A percentile compares a stretch with the other conserved stretches of the same genome.
Conservation (phyloP, 2,113 vertebrate species). For the Sisor rabdophorus region DNA sequence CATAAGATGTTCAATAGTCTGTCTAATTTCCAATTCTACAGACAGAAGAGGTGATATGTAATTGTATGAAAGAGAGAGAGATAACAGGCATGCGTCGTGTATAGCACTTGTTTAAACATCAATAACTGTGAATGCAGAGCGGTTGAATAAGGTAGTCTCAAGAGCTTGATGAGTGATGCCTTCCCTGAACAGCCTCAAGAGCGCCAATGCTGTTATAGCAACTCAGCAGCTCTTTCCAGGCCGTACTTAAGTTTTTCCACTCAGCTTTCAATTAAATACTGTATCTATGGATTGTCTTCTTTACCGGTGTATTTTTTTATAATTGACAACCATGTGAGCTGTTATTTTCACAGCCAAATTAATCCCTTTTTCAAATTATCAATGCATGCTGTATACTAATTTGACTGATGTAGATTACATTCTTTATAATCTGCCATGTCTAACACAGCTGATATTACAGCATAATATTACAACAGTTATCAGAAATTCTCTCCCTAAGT, state of each 20-base stretch:
- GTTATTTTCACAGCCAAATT: neutral
- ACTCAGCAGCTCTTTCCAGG: neutral
- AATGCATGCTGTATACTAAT: neutral
- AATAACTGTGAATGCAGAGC: constrained; percentile 52
- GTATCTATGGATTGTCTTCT: neutral
- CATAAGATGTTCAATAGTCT: neutral
- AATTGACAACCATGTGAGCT: neutral
- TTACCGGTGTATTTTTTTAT: neutral
- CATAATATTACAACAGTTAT: neutral
- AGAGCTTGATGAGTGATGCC: constrained; percentile 52
- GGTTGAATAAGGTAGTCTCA: constrained; percentile 55
- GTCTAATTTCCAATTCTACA: neutral
- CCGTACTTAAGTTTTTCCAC: constrained; percentile 36
- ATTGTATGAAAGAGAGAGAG: constrained; percentile 4
- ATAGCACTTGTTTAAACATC: constrained; percentile 54
- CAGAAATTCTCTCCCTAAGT: neutral
- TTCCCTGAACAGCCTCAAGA: constrained; percentile 44
- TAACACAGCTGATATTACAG: neutral
- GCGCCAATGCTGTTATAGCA: constrained; percentile 53
- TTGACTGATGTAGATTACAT: neutral
- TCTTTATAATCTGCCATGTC: neutral
- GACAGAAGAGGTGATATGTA: neutral
- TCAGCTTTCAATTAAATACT: neutral
- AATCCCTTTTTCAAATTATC: too few species aligned
- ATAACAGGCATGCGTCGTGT: constrained; percentile 42